Conservation (phyloP, 2,888 invertebrate species). For the Drosophila testacea region DNA sequence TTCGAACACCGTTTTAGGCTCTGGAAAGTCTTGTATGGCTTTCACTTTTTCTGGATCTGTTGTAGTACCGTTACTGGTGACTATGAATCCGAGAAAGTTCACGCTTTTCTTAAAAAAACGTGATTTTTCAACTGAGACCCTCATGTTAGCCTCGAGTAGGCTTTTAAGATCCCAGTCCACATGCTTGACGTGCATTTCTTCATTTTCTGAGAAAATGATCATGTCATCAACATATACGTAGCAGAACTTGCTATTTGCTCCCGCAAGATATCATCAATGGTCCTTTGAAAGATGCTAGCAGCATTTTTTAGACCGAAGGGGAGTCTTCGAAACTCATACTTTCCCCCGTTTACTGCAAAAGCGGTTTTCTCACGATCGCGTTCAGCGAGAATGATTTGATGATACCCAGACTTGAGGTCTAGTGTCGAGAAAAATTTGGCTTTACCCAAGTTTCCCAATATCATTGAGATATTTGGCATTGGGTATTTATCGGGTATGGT, state of each 20-base stretch:
- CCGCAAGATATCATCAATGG: neutral
- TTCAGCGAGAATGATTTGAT: conserved; percentile 23
- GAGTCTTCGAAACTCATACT: conserved; percentile 12
- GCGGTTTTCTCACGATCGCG: neutral
- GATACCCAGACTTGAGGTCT: conserved; percentile 33
- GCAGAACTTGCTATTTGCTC: conserved; percentile 5
- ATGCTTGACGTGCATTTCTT: neutral
- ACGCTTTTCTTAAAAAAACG: neutral
- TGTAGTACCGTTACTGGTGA: too few relatives aligned
- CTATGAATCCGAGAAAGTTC: too few relatives aligned
- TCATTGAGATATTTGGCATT: conserved; percentile 5
- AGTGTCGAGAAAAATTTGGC: neutral
- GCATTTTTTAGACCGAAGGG: conserved; percentile 23
- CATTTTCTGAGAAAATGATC: neutral
- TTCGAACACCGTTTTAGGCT: neutral
- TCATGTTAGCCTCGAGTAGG: conserved; percentile 2
- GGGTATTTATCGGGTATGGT: neutral
- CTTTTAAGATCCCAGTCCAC: conserved; percentile 1
- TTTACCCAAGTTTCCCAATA: conserved; percentile 2
- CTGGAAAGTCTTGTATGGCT: conserved; percentile 1
- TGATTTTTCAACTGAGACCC: neutral
- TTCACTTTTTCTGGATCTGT: neutral
- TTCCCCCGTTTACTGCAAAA: conserved; percentile 7
- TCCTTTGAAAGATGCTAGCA: conserved; percentile 15
- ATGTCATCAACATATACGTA: conserved; percentile 12